A percentile compares a stretch with the other conserved stretches of the same genome.
phyloP scores from a whole-genome alignment of 2,113 vertebrate species.

The Axis porcinus region DNA sequence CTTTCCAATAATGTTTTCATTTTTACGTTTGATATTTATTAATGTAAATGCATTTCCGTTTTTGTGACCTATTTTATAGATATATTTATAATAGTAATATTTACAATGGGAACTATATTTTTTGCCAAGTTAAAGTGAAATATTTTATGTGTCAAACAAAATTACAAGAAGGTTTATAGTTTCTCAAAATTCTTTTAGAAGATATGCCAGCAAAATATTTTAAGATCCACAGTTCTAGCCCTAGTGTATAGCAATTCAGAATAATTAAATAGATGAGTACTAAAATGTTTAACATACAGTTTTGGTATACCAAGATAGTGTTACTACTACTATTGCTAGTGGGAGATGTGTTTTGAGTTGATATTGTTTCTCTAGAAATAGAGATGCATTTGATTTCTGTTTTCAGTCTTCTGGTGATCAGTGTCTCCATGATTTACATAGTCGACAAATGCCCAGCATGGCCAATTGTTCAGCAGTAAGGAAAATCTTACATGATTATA shows the following conservation, averaged over 20 bases:
- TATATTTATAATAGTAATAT: background rate
- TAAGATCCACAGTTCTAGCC: background rate
- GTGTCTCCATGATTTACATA: background rate
- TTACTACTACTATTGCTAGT: background rate
- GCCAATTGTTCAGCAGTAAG: conserved; percentile 15
- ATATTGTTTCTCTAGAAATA: background rate
- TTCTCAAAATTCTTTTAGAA: conserved; percentile 30
- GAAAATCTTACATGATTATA: conserved; percentile 20
- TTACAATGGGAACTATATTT: background rate
- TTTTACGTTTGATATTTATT: background rate
- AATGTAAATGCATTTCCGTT: background rate
- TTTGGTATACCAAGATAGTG: background rate
- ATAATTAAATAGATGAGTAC: background rate
- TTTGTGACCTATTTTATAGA: background rate
- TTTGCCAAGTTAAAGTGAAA: background rate
- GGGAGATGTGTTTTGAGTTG: background rate
- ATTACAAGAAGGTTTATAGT: background rate
- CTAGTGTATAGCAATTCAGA: background rate
- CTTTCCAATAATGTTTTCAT: background rate
- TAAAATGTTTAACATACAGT: background rate
- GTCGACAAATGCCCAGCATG: background rate
- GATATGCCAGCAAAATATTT: background rate
- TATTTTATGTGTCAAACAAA: conserved; percentile 2
- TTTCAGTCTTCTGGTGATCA: background rate
- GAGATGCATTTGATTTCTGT: background rate